Evolutionary conservation across 2,113 vertebrate genomes (phyloP), one percentile per base, ranked within the genome.

Genomic region (Chrysemys picta): DNA sequence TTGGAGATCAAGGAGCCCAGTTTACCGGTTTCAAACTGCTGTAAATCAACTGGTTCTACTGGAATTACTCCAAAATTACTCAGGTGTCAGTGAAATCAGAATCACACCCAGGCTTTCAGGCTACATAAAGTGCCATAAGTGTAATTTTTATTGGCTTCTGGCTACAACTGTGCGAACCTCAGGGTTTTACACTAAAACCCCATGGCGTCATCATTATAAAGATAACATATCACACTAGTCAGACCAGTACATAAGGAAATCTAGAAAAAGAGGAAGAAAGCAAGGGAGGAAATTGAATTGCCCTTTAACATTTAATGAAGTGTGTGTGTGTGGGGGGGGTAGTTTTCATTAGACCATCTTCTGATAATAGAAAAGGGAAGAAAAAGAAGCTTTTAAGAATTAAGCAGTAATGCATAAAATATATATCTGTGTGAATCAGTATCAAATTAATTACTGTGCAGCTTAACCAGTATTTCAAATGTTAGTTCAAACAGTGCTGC

Each of bases 251-350:
- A 87, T 91, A 84, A 45, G 62, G 56, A 94, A 76, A 49, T 19
- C 8, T 82, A 50, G 92, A 92, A 89, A 52, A 47, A 54, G 76
- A 75, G 80, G 78, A 84, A 89, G 65, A 84, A 94, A 83, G 76
- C 87, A 57, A 62, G 2, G 42, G 82, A 80, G 85, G 87, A 89
- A 93, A 92, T 1, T 27, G 76, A 93, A 72, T 82, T 89, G 81
- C 42, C 89, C 78, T 89, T 97, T 91, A 62, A 85, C 56, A 80
- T 89, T 93, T 94, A 47, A 78, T 35, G 59, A 97, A 92, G 75
- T 45, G 72, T 2, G 53, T 54, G 53, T 14, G 82, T 1, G 19
- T 2, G 45, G 8, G 54, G 81, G 11, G 11, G 10, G 10, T 38
- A 38, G 59, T 87, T 93, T 95, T 93, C 57, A 83, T 85, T 22